These are phyloP conservation scores for Ochropleura plecta DNA, from an alignment of 2,888 invertebrate species.

Conservation along the genomic window DNA sequence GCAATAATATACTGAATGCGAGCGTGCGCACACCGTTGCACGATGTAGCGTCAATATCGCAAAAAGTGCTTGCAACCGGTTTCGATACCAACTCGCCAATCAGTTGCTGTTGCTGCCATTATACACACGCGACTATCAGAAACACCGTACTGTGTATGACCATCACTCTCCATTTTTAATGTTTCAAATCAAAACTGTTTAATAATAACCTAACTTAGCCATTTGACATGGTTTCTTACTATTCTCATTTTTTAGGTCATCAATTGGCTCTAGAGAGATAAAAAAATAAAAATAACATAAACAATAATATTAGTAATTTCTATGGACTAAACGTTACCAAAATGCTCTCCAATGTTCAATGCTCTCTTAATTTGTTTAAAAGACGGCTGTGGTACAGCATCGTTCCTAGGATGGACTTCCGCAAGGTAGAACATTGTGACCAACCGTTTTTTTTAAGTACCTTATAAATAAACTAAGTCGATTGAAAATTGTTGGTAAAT, in stretches of 20 bases:
- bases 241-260: neutral
- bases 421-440: neutral
- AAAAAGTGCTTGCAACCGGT: conserved; percentile 58
- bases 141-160: conserved; percentile 31
- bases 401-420: neutral
- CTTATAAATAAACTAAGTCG: neutral
- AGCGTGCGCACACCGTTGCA: conserved; percentile 38
- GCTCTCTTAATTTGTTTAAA: neutral
- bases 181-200: neutral
- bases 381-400: neutral
- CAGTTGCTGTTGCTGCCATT: conserved; percentile 35
- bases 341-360: neutral
- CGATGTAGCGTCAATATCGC: conserved; percentile 41
- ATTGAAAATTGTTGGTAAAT: neutral
- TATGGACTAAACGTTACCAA: neutral
- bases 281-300: too few relatives aligned
- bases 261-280: neutral
- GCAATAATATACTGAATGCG: conserved; percentile 16
- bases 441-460: neutral
- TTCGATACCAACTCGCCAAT: conserved; percentile 35
- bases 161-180: conserved; percentile 44
- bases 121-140: conserved; percentile 31
- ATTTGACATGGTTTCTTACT: neutral
- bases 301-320: neutral
- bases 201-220: neutral